Percentiles rank a stretch among this genome's conserved stretches.
Evolutionary conservation across 1,140 invertebrate genomes (phyloP).

Genomic region (Drosophila leontia): DNA sequence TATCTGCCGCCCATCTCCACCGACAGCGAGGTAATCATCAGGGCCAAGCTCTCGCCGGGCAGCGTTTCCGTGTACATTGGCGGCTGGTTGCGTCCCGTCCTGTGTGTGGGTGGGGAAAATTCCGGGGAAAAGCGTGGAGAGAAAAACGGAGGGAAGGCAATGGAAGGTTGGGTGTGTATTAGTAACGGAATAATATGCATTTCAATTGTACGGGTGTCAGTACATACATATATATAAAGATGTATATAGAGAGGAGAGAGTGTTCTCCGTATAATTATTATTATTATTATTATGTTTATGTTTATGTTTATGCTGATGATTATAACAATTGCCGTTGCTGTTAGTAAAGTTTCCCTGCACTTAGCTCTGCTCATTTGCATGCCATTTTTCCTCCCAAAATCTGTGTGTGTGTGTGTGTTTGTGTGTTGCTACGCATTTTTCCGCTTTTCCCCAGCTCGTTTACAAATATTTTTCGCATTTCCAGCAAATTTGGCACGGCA

Average conservation of each 20-base stretch:
- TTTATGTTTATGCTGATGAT: conserved; percentile 68
- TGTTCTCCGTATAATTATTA: conserved; percentile 28
- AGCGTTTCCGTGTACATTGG: conserved; percentile 89
- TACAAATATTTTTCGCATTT: conserved; percentile 48
- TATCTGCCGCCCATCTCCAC: conserved; percentile 92
- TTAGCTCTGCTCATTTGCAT: conserved; percentile 30
- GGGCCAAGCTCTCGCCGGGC: conserved; percentile 87
- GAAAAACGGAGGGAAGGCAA: conserved; percentile 18
- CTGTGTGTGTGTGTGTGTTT: conserved; percentile 6
- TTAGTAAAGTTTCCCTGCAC: conserved; percentile 57
- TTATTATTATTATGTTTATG: conserved; percentile 57
- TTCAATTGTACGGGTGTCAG: conserved; percentile 47
- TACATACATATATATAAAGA: conserved; percentile 10
- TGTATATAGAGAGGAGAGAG: neutral
- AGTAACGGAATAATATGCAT: conserved; percentile 65
- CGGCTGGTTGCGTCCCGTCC: conserved; percentile 85
- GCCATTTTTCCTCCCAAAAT: conserved; percentile 13
- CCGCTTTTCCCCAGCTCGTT: conserved; percentile 23
- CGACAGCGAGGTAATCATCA: conserved; percentile 91
- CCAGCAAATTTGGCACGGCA: conserved; percentile 41
- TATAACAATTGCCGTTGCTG: conserved; percentile 74
- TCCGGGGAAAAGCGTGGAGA: conserved; percentile 1
- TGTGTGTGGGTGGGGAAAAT: conserved; percentile 26
- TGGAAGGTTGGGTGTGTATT: conserved; percentile 47
- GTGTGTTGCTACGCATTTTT: conserved; percentile 44